Evolutionary conservation across 2,888 invertebrate genomes (phyloP).

Genomic region (Melanotus villosus): DNA sequence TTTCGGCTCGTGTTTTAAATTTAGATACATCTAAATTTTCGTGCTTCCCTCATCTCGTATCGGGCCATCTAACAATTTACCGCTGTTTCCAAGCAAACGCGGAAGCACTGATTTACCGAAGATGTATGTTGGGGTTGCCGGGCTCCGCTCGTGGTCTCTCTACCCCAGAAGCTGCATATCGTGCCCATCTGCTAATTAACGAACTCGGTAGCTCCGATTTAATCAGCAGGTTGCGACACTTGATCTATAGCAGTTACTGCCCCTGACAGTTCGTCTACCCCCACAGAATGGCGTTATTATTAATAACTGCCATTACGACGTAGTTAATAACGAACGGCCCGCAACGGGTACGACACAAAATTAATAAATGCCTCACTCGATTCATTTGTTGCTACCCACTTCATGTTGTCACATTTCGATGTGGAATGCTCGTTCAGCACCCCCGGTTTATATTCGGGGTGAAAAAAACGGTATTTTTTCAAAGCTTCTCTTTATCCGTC

Average conservation of each 20-base stretch:
- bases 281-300: constrained; percentile 39
- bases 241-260: constrained; percentile 45
- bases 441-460: constrained; percentile 1
- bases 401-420: constrained; percentile 10
- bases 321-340: constrained; percentile 42
- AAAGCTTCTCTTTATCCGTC: background rate
- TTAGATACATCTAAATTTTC: constrained; percentile 45
- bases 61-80: constrained; percentile 44
- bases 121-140: constrained; percentile 33
- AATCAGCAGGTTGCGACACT: constrained; percentile 44
- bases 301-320: constrained; percentile 45
- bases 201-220: constrained; percentile 38
- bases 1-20: constrained; percentile 40
- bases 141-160: constrained; percentile 28
- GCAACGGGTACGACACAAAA: constrained; percentile 43
- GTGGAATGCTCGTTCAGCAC: constrained; percentile 1
- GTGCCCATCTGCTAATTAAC: constrained; percentile 45
- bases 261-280: constrained; percentile 55
- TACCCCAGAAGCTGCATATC: constrained; percentile 37
- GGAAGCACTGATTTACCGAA: constrained; percentile 43
- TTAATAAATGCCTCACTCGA: constrained; percentile 46
- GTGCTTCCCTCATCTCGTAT: constrained; percentile 41
- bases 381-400: constrained; percentile 25
- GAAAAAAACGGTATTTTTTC: background rate
- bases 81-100: constrained; percentile 41